A percentile compares a stretch with the other conserved stretches of the same genome.
These are phyloP conservation scores for Hyalella azteca DNA, from an alignment of 2,888 invertebrate species.

Conservation along the genomic window DNA sequence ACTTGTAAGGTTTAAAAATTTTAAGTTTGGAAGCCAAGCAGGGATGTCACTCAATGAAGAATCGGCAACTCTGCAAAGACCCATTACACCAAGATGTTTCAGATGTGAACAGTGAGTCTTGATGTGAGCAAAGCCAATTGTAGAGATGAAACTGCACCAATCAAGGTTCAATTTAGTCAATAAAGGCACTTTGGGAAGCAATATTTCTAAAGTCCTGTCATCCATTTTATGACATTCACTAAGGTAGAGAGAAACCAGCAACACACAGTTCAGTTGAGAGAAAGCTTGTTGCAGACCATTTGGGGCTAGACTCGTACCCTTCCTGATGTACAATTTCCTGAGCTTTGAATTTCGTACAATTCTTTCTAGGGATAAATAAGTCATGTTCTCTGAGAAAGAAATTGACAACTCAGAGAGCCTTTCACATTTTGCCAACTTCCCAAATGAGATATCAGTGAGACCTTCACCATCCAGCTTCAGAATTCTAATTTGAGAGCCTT, in stretches of 20 bases:
- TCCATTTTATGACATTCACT: conserved; percentile 32
- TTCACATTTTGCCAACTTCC: neutral
- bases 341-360: conserved; percentile 3
- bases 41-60: neutral
- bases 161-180: conserved; percentile 19
- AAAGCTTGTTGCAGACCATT: conserved; percentile 21
- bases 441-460: conserved; percentile 25
- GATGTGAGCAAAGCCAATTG: conserved; percentile 17
- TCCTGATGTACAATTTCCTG: conserved; percentile 21
- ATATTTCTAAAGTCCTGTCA: neutral
- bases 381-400: conserved; percentile 38
- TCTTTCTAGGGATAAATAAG: neutral
- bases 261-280: neutral
- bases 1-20: conserved; percentile 8
- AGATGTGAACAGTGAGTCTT: conserved; percentile 9
- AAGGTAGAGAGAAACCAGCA: conserved; percentile 19
- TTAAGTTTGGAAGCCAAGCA: neutral
- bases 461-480: conserved; percentile 38
- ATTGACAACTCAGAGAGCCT: conserved; percentile 17
- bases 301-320: conserved; percentile 13
- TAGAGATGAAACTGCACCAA: conserved; percentile 39
- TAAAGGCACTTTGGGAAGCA: neutral
- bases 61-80: conserved; percentile 23
- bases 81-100: neutral
- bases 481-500: neutral